phyloP scores from a whole-genome alignment of 2,888 invertebrate species.

The Pristionchus mayeri region DNA sequence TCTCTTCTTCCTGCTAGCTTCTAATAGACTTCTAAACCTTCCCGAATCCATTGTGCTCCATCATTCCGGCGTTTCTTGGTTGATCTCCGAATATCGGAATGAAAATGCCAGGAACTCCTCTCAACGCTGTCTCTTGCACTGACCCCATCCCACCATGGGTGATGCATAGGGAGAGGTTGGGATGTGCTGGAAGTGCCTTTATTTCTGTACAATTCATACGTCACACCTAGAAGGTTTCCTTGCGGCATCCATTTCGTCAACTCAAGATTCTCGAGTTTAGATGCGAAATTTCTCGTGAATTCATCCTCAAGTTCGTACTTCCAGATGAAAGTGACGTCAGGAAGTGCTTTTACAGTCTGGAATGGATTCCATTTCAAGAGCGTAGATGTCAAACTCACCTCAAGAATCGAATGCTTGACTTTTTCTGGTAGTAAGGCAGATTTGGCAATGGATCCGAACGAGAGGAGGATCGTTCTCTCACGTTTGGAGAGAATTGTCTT shows the following conservation, averaged over 20 bases:
- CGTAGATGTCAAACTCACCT: neutral
- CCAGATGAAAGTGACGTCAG: conserved; percentile 42
- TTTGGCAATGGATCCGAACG: conserved; percentile 17
- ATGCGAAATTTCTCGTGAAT: neutral
- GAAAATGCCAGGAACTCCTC: conserved; percentile 31
- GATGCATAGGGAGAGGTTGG: neutral
- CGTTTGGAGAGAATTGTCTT: neutral
- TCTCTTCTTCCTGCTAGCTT: neutral
- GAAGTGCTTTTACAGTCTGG: conserved; percentile 12
- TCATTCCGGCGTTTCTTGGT: conserved; percentile 43
- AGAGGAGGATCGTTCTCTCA: neutral
- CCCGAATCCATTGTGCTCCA: conserved; percentile 18
- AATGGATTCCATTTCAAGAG: neutral
- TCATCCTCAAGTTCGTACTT: conserved; percentile 37
- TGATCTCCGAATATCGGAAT: conserved; percentile 35
- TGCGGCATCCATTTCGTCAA: conserved; percentile 42
- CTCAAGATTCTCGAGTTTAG: conserved; percentile 14
- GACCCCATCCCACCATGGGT: conserved; percentile 46
- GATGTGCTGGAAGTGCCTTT: neutral
- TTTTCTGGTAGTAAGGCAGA: neutral
- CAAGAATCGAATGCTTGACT: conserved; percentile 14
- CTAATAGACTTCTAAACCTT: neutral
- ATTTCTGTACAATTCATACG: neutral
- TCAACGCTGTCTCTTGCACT: neutral
- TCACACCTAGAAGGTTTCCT: neutral